Base-by-base conservation (phyloP, 2,888 invertebrate genomes). In the Drosophila paramelanica region DNA sequence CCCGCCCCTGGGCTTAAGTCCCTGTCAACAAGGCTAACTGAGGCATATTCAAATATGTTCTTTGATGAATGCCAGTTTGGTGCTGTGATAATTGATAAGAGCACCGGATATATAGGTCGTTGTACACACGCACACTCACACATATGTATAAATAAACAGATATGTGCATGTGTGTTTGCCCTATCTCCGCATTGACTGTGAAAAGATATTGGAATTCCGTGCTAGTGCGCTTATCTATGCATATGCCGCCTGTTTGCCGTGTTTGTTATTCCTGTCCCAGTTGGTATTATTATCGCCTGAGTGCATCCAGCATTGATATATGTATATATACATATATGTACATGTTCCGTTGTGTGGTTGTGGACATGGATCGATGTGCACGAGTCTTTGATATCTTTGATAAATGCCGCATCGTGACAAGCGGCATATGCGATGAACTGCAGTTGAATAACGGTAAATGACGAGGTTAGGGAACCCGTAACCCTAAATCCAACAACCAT, bases 371-470 rank as follows among this genome's bases (percentile, higher is more conserved):
- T 41, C 47, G 38, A 38, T 69, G 64, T 31, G 47, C 17, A 14
- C 17, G 56, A n/a, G 38, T 36, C 51, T 52, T 33, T 52, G 57
- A 60, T 52, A 69, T 43, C 74, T 76, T 79, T 77, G 76, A 77
- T 77, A 46, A 70, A 79, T 78, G 79, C 79, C 76, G 76, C 74
- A 27, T 10, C 39, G 57, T 57, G 64, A 39, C 67, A 33, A 36
- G n/a, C 14, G 27, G 42, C 10, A 17, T 8, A 20, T 46, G 58
- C 45, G 46, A 53, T 56, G 53, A 57, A 45, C 68, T 31, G 52
- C 42, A 51, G 60, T 56, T 71, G 47, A 57, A 62, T 70, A 70
- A 66, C 77, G 60, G 74, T 74, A 70, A 74, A 79, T 42, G 47
- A 33, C 33, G 42, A 50, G 62, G 36, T 36, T 50, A 43, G 7